phyloP scores from a whole-genome alignment of 2,797 vertebrate genomes.

The Psittacula echo region DNA sequence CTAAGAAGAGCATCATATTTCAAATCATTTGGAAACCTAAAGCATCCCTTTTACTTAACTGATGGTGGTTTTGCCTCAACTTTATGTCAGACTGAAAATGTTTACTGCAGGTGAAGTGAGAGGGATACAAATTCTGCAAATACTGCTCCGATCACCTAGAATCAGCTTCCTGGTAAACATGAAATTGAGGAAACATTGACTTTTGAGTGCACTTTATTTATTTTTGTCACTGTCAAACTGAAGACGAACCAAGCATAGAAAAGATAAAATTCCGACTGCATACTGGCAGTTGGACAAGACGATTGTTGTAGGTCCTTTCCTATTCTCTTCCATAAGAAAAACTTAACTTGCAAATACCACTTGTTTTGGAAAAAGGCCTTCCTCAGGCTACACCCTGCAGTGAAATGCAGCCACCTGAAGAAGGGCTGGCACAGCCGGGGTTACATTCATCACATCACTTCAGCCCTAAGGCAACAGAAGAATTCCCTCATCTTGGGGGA shows the following conservation, averaged over 20 bases:
- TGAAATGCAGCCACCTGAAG: accelerated
- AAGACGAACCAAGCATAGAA: neutral
- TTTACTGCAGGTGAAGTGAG: neutral
- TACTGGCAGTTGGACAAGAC: neutral
- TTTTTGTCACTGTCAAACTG: neutral
- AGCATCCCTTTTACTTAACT: neutral
- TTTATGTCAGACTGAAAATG: neutral
- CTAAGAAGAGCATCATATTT: neutral
- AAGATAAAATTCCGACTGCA: accelerated
- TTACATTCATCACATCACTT: accelerated
- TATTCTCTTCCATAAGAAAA: neutral
- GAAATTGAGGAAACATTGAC: neutral
- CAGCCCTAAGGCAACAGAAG: neutral
- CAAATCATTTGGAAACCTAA: neutral
- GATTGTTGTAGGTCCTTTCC: accelerated
- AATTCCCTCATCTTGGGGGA: too few species aligned
- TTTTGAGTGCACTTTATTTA: neutral
- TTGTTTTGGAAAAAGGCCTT: neutral
- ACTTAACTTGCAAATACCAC: neutral
- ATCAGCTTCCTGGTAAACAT: neutral
- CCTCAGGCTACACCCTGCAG: neutral
- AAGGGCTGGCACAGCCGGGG: neutral
- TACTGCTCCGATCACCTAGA: neutral
- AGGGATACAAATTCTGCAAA: neutral
- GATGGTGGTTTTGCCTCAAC: accelerated